Base-by-base conservation (phyloP, 2,888 invertebrate species). In the Nemoura dubitans region DNA sequence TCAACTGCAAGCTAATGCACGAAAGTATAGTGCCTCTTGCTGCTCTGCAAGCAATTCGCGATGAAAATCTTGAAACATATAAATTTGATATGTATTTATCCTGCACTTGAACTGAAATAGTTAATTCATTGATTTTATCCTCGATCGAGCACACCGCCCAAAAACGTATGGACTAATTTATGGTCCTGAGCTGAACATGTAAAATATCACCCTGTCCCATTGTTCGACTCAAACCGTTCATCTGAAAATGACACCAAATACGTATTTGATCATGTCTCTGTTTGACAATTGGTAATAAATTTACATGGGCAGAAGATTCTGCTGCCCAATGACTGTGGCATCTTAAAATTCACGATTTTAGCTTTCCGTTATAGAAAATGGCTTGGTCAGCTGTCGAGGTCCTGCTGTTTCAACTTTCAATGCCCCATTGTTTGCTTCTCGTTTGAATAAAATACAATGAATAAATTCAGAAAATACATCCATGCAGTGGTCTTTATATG, bases 401-500 rank as follows among this genome's bases (percentile, higher is more conserved):
- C 83, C 83, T 42, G 83, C 83, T 83, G 83, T 42, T 30, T 42
- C 78, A 27, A 59, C 59, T 59, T 59, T 59, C 59, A n/a, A 83
- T 83, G 26, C 36, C n/a, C 83, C 83, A 83, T 83, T 83, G 83
- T 83, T 83, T 42, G 83, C 28, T 36, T 43, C 42, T 83, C 36
- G 83, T 83, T 83, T 83, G 83, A 83, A 83, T 82, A 25, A 25
- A 82, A 82, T 25, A 30, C 82, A 36, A 82, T 82, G 28, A n/a
- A 82, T 83, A 83, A 42, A 42, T 42, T 42, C 83, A 42, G n/a
- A 83, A 83, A 42, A 83, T 83, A 26, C 78, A 26, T 28, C 27
- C n/a, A 28, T 78, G 78, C 16, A 78, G 78, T 28, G 78, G n/a
- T 78, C 10, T 2, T 26, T 78, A 1, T 78, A 27, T 78, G 26